These are phyloP conservation scores for Octopus sinensis DNA, from an alignment of 1,140 invertebrate genomes.

Conservation along the genomic window DNA sequence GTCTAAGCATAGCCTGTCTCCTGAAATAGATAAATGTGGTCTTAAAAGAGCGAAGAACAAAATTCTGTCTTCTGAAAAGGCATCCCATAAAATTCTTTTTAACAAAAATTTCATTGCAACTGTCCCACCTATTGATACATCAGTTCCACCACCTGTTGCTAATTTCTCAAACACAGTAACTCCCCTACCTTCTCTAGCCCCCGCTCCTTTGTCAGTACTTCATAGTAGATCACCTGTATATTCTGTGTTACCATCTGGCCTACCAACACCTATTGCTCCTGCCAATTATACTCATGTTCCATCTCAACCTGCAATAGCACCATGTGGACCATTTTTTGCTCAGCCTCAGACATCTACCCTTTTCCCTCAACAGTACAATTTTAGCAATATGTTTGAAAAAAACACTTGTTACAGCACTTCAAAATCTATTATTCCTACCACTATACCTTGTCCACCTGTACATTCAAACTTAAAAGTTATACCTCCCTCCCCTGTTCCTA, in stretches of 20 bases:
- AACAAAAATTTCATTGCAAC: neutral
- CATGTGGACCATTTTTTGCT: neutral
- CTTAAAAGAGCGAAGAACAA: neutral
- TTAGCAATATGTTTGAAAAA: too few relatives aligned
- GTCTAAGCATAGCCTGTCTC: conserved; percentile 29
- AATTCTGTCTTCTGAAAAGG: neutral
- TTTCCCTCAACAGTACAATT: too few relatives aligned
- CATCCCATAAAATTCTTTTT: neutral
- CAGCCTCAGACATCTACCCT: neutral
- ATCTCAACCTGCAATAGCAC: neutral
- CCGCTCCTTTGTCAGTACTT: conserved; percentile 14
- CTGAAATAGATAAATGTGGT: conserved; percentile 3
- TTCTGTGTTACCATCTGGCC: neutral
- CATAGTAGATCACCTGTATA: conserved; percentile 14
- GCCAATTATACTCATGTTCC: neutral
- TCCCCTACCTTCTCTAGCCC: conserved; percentile 4
- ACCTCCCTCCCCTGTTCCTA: neutral
- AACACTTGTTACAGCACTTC: too few relatives aligned
- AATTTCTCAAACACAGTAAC: neutral
- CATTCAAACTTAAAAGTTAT: neutral
- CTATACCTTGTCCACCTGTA: too few relatives aligned
- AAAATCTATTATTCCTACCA: too few relatives aligned
- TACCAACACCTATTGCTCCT: conserved; percentile 14
- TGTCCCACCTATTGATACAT: neutral
- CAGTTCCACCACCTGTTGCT: neutral